These are phyloP conservation scores for Eristalinus aeneus DNA, from an alignment of 2,888 invertebrate genomes.

Conservation along the genomic window DNA sequence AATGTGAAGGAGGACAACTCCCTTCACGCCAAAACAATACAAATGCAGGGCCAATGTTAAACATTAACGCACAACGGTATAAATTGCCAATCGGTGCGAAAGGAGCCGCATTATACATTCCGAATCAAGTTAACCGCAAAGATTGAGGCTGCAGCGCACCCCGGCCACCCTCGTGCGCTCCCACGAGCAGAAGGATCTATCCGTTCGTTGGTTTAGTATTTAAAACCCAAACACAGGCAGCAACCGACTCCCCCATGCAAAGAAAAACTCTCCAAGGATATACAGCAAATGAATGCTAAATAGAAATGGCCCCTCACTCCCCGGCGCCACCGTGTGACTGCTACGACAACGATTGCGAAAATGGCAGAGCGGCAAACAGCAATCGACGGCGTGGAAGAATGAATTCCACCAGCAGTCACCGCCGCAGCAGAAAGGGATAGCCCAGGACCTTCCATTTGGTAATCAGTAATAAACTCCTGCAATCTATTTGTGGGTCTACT, in stretches of 20 bases:
- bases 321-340: neutral
- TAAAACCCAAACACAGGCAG: constrained; percentile 28
- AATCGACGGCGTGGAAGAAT: constrained; percentile 58
- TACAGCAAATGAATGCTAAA: constrained; percentile 57
- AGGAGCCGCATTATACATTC: constrained; percentile 50
- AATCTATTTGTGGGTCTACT: constrained; percentile 8
- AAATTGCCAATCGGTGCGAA: constrained; percentile 56
- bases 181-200: constrained; percentile 3
- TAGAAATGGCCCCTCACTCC: constrained; percentile 38
- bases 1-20: neutral
- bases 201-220: constrained; percentile 26
- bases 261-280: constrained; percentile 34
- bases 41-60: constrained; percentile 8
- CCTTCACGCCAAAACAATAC: constrained; percentile 15
- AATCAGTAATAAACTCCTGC: constrained; percentile 28
- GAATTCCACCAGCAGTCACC: constrained; percentile 20
- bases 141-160: neutral
- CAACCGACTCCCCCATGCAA: constrained; percentile 27
- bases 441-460: constrained; percentile 16
- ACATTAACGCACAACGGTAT: constrained; percentile 34
- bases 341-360: neutral
- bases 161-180: neutral
- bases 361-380: constrained; percentile 39
- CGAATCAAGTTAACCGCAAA: constrained; percentile 40
- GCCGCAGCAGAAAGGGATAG: constrained; percentile 5